phyloP scores from a whole-genome alignment of 2,797 vertebrate species.

The Gephyroberyx darwinii region DNA sequence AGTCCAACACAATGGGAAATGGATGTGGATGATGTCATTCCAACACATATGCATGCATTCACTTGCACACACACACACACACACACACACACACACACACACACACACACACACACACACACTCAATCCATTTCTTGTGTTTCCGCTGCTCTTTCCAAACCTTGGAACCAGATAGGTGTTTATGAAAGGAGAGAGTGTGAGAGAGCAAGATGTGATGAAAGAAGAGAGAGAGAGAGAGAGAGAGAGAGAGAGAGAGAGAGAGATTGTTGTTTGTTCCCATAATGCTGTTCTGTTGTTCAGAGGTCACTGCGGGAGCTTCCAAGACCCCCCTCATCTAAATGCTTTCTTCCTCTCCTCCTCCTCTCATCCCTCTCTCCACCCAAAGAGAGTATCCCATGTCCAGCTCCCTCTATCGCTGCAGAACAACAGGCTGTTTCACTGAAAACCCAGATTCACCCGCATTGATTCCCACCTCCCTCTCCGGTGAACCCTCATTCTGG shows the following conservation, averaged over 20 bases:
- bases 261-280: constrained; percentile 47
- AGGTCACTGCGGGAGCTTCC: constrained; percentile 37
- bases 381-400: constrained; percentile 62
- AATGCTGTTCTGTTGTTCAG: constrained; percentile 43
- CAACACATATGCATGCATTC: constrained; percentile 4
- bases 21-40: constrained; percentile 35
- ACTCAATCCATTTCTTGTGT: constrained; percentile 30
- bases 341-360: constrained; percentile 45
- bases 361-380: constrained; percentile 30
- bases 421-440: constrained; percentile 49
- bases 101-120: constrained; percentile 8
- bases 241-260: constrained; percentile 24
- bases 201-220: constrained; percentile 31
- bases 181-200: constrained; percentile 45
- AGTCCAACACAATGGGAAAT: constrained; percentile 5
- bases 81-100: not conserved
- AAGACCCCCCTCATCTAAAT: constrained; percentile 41
- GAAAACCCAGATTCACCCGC: constrained; percentile 15
- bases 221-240: constrained; percentile 36
- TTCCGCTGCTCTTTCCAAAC: constrained; percentile 23
- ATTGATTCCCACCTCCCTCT: constrained; percentile 29
- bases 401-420: constrained; percentile 25
- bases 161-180: constrained; percentile 54
- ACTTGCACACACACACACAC: constrained; percentile 3
- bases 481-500: not conserved